These are phyloP conservation scores for Gila robusta DNA, from an alignment of 2,797 vertebrate species.

Conservation along the genomic window DNA sequence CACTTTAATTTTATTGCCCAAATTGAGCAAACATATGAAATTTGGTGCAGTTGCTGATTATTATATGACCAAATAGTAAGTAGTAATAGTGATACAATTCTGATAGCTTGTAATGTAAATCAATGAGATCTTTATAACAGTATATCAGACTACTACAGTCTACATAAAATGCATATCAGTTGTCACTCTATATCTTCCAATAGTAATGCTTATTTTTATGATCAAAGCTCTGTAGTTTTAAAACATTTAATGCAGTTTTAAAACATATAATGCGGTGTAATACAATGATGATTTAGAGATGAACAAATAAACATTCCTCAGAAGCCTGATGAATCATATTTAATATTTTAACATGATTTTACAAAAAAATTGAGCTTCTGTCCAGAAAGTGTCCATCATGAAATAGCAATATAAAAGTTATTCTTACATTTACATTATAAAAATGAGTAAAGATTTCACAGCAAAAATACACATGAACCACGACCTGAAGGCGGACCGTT, in stretches of 20 bases:
- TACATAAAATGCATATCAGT: too few relatives aligned
- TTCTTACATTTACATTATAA: not conserved
- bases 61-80: too few relatives aligned
- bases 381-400: not conserved
- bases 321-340: not conserved
- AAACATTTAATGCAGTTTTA: not conserved
- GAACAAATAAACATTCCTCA: not conserved
- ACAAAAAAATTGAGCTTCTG: not conserved
- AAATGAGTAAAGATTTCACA: not conserved
- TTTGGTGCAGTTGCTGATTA: too few relatives aligned
- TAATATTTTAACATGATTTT: not conserved
- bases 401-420: not conserved
- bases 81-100: too few relatives aligned
- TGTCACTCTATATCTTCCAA: not conserved
- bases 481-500: too few relatives aligned
- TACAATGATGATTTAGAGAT: not conserved
- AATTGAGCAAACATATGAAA: too few relatives aligned
- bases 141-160: too few relatives aligned
- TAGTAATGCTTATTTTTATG: not conserved
- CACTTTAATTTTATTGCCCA: too few relatives aligned
- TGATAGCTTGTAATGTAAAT: too few relatives aligned
- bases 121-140: too few relatives aligned
- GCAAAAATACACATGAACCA: not conserved
- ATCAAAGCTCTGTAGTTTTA: not conserved
- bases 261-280: not conserved